phyloP scores from a whole-genome alignment of 2,797 vertebrate genomes.

The Tenualosa ilisha region DNA sequence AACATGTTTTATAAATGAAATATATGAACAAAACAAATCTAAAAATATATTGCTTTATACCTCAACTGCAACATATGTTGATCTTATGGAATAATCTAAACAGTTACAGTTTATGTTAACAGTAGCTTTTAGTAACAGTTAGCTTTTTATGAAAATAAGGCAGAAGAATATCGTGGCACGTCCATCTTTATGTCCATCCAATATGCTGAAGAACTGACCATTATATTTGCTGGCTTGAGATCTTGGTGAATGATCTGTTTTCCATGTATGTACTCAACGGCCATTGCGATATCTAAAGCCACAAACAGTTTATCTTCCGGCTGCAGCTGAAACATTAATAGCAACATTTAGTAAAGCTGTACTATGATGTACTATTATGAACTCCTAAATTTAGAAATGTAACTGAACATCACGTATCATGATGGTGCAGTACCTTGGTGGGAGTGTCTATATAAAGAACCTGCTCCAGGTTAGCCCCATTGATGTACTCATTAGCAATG shows the following conservation, averaged over 20 bases:
- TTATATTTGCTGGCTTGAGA: constrained; percentile 11
- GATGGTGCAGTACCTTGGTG: neutral
- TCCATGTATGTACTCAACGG: neutral
- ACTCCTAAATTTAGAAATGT: neutral
- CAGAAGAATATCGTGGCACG: too few species aligned
- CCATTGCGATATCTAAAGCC: neutral
- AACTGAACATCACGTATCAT: neutral
- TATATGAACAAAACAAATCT: neutral
- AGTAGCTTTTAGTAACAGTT: too few species aligned
- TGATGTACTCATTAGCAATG: constrained; percentile 6
- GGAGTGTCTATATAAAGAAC: neutral
- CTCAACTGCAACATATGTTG: too few species aligned
- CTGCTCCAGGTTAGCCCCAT: neutral
- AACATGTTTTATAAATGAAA: neutral
- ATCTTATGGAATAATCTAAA: too few species aligned
- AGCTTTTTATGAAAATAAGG: too few species aligned
- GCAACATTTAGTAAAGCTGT: neutral
- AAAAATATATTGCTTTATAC: too few species aligned
- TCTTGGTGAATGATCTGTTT: neutral
- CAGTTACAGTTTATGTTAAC: too few species aligned
- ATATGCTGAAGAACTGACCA: neutral
- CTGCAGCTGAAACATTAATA: neutral
- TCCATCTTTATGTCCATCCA: neutral
- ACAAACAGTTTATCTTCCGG: neutral
- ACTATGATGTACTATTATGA: neutral